Conservation (phyloP, 2,797 vertebrate genomes). For the Naso thynnoides region DNA sequence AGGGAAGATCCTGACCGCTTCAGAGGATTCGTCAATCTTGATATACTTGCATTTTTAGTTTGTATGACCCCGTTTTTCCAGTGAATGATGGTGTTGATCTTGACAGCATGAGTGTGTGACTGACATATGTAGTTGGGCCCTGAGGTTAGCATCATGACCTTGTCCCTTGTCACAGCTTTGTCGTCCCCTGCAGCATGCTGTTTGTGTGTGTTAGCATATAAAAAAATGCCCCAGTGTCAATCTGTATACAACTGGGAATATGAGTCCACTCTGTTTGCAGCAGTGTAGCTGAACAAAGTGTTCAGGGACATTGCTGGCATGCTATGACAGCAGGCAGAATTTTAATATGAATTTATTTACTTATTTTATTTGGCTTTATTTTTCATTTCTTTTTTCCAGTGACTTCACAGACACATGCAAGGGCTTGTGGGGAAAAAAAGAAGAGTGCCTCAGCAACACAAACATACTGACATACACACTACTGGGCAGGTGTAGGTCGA, state of each 20-base stretch:
- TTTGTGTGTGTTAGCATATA: constrained; percentile 34
- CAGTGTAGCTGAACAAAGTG: constrained; percentile 28
- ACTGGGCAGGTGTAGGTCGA: constrained; percentile 48
- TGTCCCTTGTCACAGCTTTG: constrained; percentile 54
- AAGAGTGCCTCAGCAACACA: constrained; percentile 14
- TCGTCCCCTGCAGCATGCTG: constrained; percentile 43
- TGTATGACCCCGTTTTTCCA: constrained; percentile 43
- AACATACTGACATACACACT: constrained; percentile 17
- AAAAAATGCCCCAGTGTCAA: constrained; percentile 43
- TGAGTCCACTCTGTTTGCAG: constrained; percentile 32
- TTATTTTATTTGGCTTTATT: constrained; percentile 1
- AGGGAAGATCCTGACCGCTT: constrained; percentile 21
- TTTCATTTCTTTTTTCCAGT: constrained; percentile 26
- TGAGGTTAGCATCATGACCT: constrained; percentile 58
- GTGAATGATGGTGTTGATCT: constrained; percentile 61
- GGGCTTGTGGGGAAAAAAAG: constrained; percentile 5
- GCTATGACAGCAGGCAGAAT: constrained; percentile 32
- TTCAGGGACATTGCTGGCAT: constrained; percentile 21
- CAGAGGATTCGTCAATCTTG: constrained; percentile 20
- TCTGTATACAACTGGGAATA: constrained; percentile 30
- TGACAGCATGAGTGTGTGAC: constrained; percentile 63
- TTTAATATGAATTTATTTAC: not conserved
- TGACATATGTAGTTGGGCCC: constrained; percentile 65
- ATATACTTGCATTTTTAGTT: constrained; percentile 27
- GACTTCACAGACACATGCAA: constrained; percentile 7